A percentile compares a stretch with the other conserved stretches of the same genome.
Evolutionary conservation across 2,113 vertebrate species (phyloP).

Genomic region (Indicator indicator): DNA sequence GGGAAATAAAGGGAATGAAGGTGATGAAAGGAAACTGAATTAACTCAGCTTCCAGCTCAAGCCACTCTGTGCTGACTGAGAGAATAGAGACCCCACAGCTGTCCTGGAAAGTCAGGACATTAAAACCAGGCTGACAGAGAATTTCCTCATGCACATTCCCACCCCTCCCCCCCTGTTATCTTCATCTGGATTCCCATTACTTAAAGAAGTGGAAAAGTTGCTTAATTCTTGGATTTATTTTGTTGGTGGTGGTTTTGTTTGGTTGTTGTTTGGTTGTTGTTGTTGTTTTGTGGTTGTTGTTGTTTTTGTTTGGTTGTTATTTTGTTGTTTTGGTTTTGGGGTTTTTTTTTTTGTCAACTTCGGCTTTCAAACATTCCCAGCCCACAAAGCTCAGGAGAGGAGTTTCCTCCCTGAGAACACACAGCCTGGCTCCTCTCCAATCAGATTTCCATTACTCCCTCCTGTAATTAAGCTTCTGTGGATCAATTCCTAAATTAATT

Average conservation of each 20-base stretch:
- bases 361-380: background rate
- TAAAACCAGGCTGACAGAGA: background rate
- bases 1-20: too few relatives aligned
- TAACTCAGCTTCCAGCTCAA: too few relatives aligned
- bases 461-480: background rate
- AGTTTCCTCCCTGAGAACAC: background rate
- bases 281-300: background rate
- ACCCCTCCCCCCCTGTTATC: background rate
- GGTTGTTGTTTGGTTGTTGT: too few relatives aligned
- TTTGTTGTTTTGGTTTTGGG: too few relatives aligned
- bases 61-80: too few relatives aligned
- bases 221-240: background rate
- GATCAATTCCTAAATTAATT: conserved; percentile 47
- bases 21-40: too few relatives aligned
- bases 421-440: background rate
- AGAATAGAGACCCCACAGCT: too few relatives aligned
- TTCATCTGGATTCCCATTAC: background rate
- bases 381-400: background rate
- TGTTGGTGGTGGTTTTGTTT: too few relatives aligned
- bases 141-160: too few relatives aligned
- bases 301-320: too few relatives aligned
- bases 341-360: background rate
- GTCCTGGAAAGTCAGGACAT: background rate
- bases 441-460: background rate
- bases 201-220: background rate